Percentiles rank a stretch among this genome's conserved stretches.
phyloP scores from a whole-genome alignment of 2,113 vertebrate species.

The Tupaia chinensis region DNA sequence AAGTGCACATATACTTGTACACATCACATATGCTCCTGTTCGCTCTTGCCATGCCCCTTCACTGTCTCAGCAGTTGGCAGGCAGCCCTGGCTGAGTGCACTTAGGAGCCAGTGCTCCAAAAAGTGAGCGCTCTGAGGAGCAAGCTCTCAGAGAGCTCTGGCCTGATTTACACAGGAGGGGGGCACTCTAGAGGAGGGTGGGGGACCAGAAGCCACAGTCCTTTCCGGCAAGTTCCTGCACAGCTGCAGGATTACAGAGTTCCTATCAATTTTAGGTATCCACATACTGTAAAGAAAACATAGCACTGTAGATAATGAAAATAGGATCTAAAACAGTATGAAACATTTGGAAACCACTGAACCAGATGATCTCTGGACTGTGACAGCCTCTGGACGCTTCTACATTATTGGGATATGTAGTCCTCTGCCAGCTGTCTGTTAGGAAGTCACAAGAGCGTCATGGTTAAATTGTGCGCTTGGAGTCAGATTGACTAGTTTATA shows the following conservation, averaged over 20 bases:
- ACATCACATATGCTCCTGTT: not conserved
- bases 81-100: too few relatives aligned
- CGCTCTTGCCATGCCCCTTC: not conserved
- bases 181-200: too few relatives aligned
- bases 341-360: not conserved
- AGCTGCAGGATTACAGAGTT: too few relatives aligned
- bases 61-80: too few relatives aligned
- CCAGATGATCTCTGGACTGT: not conserved
- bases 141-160: not conserved
- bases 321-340: rapidly evolving
- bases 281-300: not conserved
- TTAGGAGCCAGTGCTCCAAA: too few relatives aligned
- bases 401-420: not conserved
- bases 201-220: too few relatives aligned
- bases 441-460: not conserved
- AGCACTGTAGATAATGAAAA: not conserved
- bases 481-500: not conserved
- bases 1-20: rapidly evolving
- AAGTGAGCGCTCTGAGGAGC: too few relatives aligned
- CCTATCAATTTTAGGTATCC: not conserved
- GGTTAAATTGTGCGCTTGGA: not conserved
- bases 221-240: too few relatives aligned
- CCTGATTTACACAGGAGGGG: too few relatives aligned
- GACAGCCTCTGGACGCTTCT: not conserved
- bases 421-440: not conserved